phyloP scores from a whole-genome alignment of 2,888 invertebrate species.

The Amphimallon solstitiale region DNA sequence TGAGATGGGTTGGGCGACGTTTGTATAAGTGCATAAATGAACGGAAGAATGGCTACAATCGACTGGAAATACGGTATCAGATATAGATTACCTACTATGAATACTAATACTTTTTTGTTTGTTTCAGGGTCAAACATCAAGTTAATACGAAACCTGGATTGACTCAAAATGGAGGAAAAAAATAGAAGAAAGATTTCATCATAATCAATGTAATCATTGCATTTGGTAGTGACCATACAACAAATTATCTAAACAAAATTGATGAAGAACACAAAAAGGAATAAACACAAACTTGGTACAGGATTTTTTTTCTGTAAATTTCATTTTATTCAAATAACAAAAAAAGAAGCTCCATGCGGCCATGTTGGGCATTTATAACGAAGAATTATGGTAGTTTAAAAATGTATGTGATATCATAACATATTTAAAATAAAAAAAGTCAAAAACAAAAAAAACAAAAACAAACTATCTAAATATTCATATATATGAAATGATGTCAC shows the following conservation, averaged over 20 bases:
- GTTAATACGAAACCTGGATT: constrained; percentile 52
- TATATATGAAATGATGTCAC: constrained; percentile 62
- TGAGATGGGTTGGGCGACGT: no score
- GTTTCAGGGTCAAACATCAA: constrained; percentile 42
- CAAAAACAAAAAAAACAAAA: constrained; percentile 1
- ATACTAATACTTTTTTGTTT: no score
- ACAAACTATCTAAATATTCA: constrained; percentile 42
- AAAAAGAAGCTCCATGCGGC: constrained; percentile 59
- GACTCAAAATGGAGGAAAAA: constrained; percentile 58
- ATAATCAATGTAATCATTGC: neutral
- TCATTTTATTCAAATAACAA: constrained; percentile 22
- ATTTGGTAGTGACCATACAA: neutral
- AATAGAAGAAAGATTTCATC: constrained; percentile 44
- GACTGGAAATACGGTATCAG: no score
- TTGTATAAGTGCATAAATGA: no score
- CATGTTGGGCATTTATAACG: constrained; percentile 58
- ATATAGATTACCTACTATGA: no score
- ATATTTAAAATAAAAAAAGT: constrained; percentile 8
- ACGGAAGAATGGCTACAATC: no score
- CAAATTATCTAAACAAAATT: neutral
- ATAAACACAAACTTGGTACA: neutral
- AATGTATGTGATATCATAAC: constrained; percentile 61
- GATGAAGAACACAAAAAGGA: constrained; percentile 9
- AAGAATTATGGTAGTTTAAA: constrained; percentile 55
- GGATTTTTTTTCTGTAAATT: neutral